Evolutionary conservation across 2,113 vertebrate genomes (phyloP), one percentile per base, ranked within the genome.

Genomic region (Lamprologus callipterus): DNA sequence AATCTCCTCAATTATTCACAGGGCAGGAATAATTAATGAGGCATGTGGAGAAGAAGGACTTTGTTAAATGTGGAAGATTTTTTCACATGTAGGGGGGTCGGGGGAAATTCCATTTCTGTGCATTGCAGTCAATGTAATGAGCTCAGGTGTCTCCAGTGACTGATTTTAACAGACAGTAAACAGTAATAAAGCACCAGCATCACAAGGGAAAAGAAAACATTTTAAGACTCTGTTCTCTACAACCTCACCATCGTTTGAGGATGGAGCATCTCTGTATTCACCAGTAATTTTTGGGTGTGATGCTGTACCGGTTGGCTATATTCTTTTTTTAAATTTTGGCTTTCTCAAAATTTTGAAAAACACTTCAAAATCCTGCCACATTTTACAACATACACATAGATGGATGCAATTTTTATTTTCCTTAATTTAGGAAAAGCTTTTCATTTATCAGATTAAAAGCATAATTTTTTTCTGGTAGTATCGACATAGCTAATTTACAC

Each of bases 1-100:
- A 82, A 88, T 88, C 91, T 85, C 65, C 87, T 95, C 85, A 95
- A 95, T 95, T 93, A 95, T 95, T 94, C 94, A 95, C 88, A 91
- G 81, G 88, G 83, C 31, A 70, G 80, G 87, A 94, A 92, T 95
- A 94, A 95, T 95, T 94, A 94, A 93, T 86, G 68, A 88, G 60
- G 86, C 90, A 92, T 92, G 87, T 88, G 89, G 87, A 90, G 87
- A 35, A 85, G 88, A 92, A 87, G 81, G 79, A 88, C 49, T 93
- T 87, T 58, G 85, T 85, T 85, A 90, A 88, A 90, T 85, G 40
- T 80, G 87, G 73, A 78, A 7, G 23, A 13, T 51, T 83, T 81
- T 80, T 28, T 23, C 2, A 23, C 3, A 9, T 8, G 65, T 6
- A 19, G 21, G 8, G 21, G n/a, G 21, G 51, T 4, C 6, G 9